A percentile compares a stretch with the other conserved stretches of the same genome.
Evolutionary conservation across 2,888 invertebrate species (phyloP).

Genomic region (Catocala sponsa): DNA sequence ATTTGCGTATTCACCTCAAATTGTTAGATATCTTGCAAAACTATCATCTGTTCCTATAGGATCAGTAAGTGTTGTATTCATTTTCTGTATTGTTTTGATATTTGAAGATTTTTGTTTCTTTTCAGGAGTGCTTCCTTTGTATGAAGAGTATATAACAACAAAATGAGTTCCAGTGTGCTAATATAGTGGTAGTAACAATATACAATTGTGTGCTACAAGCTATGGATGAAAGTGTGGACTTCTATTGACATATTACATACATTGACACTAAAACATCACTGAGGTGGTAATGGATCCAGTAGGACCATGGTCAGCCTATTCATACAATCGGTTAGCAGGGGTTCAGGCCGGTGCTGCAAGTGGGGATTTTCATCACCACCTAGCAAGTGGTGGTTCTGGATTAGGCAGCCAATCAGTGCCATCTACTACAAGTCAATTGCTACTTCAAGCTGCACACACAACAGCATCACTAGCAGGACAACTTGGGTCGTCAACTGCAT

Average conservation of each 20-base stretch:
- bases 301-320: constrained; percentile 95
- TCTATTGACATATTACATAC: constrained; percentile 82
- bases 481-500: constrained; percentile 89
- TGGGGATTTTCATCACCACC: constrained; percentile 91
- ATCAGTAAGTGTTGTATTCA: constrained; percentile 33
- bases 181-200: constrained; percentile 72
- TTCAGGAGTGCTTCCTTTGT: constrained; percentile 77
- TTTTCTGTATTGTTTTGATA: constrained; percentile 52
- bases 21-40: not conserved
- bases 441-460: constrained; percentile 90
- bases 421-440: constrained; percentile 90
- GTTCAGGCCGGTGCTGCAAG: constrained; percentile 91
- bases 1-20: not conserved
- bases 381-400: constrained; percentile 88
- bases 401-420: constrained; percentile 87
- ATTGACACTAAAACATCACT: constrained; percentile 80
- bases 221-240: constrained; percentile 88
- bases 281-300: constrained; percentile 94
- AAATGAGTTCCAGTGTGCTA: constrained; percentile 74
- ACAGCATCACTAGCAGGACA: constrained; percentile 89
- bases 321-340: constrained; percentile 94
- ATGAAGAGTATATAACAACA: constrained; percentile 67
- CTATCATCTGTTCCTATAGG: constrained; percentile 38
- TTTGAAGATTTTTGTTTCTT: constrained; percentile 67
- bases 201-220: constrained; percentile 77